These are phyloP conservation scores for Drosophila koepferae DNA, from an alignment of 2,888 invertebrate genomes.

Conservation along the genomic window DNA sequence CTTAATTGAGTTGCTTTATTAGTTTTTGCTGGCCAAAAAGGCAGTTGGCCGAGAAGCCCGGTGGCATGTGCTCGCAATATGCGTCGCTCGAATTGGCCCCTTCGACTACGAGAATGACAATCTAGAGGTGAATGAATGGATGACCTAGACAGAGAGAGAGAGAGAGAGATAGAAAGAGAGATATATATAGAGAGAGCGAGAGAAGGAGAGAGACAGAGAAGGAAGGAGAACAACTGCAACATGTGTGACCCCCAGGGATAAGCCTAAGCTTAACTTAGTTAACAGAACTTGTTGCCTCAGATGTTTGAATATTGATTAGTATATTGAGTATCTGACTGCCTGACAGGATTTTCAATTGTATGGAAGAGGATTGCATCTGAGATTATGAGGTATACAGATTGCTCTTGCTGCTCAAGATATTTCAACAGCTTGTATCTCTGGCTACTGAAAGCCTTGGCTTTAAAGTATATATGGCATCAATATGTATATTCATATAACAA, in stretches of 20 bases:
- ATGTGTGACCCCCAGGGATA: not conserved
- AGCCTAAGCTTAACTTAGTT: not conserved
- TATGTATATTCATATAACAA: too few relatives aligned
- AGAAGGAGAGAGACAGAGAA: not conserved
- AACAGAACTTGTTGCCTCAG: not conserved
- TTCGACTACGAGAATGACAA: constrained; percentile 9
- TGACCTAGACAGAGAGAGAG: not conserved
- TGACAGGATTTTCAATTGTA: too few relatives aligned
- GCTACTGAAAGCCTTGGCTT: too few relatives aligned
- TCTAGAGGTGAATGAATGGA: not conserved
- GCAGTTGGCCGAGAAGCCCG: constrained; percentile 29
- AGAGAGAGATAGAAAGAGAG: not conserved
- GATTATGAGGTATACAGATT: too few relatives aligned
- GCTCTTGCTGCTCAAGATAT: too few relatives aligned
- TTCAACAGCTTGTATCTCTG: too few relatives aligned
- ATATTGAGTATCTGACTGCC: too few relatives aligned
- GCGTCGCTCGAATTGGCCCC: constrained; percentile 4
- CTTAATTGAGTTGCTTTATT: constrained; percentile 74
- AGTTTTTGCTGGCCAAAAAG: constrained; percentile 47
- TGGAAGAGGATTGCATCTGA: too few relatives aligned
- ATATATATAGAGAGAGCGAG: not conserved
- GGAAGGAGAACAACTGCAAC: not conserved
- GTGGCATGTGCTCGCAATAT: constrained; percentile 28
- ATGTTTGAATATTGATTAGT: not conserved
- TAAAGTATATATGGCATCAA: not conserved